A percentile compares a stretch with the other conserved stretches of the same genome.
phyloP scores from a whole-genome alignment of 2,113 vertebrate genomes.

The Odobenus rosmarus region DNA sequence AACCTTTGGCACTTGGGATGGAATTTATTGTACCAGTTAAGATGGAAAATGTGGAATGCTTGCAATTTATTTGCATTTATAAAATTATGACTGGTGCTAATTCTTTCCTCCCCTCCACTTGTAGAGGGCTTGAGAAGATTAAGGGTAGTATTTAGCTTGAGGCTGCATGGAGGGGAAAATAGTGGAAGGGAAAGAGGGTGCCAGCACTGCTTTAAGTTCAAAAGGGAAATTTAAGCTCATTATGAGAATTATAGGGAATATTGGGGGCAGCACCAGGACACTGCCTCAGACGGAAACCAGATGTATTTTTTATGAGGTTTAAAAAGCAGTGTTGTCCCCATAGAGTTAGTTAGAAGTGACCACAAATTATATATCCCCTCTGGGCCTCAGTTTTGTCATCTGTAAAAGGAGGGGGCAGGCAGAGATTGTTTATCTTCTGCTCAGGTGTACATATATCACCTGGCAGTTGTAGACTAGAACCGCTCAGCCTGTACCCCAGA shows the following conservation, averaged over 20 bases:
- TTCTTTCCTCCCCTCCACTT: background rate
- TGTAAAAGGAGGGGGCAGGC: background rate
- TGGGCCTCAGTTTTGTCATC: background rate
- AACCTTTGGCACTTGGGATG: background rate
- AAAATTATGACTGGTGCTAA: background rate
- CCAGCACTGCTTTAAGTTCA: background rate
- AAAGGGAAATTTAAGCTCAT: conserved; percentile 7
- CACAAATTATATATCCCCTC: background rate
- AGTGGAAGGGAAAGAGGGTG: background rate
- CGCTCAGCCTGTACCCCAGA: background rate
- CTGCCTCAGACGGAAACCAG: background rate
- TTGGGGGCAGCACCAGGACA: background rate
- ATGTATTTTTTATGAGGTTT: background rate
- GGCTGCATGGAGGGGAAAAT: background rate
- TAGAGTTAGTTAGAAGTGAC: background rate
- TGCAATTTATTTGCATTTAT: background rate
- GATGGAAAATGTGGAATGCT: background rate
- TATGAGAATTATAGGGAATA: background rate
- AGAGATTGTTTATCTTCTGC: background rate
- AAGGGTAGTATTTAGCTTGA: background rate
- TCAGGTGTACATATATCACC: background rate
- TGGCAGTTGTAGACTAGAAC: background rate
- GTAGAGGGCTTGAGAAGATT: background rate
- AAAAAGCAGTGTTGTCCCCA: background rate
- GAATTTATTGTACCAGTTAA: background rate